Evolutionary conservation across 2,113 vertebrate genomes (phyloP), one percentile per base, ranked within the genome.

Genomic region (Mus pahari): DNA sequence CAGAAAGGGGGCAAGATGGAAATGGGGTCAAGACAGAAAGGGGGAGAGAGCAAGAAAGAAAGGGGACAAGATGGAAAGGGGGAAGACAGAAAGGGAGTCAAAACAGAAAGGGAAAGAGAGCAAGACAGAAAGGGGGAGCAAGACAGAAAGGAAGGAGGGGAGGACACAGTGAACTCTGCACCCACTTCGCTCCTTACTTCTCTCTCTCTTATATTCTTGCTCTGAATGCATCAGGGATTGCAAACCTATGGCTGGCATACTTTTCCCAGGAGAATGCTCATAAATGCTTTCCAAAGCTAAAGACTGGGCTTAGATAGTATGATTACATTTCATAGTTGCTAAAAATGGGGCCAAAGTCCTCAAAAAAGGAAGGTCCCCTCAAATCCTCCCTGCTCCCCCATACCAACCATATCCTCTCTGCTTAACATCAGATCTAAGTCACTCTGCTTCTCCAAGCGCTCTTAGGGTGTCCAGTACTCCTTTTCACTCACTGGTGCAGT

Each of bases 251-350:
- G 39, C 83, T 83, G 20, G 55, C 96, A 66, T 7, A 45, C 33
- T 95, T 88, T 84, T 60, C 26, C 12, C 14, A n/a, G 17, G 70
- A 53, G 11, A 60, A 9, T 16, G 36, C 6, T 26, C 14, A 75
- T 45, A 89, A 48, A 74, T 45, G 17, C 45, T 89, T 92, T n/a
- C 50, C 62, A 96, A 82, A 74, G 17, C 4, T 31, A 81, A 92
- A 92, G 42, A 55, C 11, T 68, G 48, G 48, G 24, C 28, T 66
- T 36, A 50, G 33, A 22, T 74, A n/a, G n/a, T 48, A 89, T 10
- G 9, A 9, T n/a, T 3, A 3, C 8, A 86, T 91, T 39, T 90
- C 42, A 55, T 31, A 92, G 79, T 39, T 82, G 20, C 9, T 74
- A 87, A 70, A 87, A 39, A 16, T 16, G 12, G 7, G 14, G 60